Percentiles rank a stretch among this genome's conserved stretches.
Conservation (phyloP, 2,797 vertebrate species). For the Pachyuromys duprasi region DNA sequence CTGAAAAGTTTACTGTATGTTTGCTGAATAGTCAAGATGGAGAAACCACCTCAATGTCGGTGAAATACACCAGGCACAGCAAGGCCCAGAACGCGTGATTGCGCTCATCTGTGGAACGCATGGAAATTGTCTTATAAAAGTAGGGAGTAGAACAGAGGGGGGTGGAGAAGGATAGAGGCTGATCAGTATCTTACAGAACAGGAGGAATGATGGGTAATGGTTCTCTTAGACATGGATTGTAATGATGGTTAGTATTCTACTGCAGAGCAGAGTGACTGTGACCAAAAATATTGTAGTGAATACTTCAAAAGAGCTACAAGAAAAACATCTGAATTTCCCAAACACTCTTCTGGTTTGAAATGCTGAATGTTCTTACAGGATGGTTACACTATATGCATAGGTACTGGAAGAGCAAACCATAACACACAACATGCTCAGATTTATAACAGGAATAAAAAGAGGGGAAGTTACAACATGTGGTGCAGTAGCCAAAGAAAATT, state of each 20-base stretch:
- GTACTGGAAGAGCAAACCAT: not conserved
- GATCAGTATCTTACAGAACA: no score
- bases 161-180: no score
- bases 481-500: not conserved
- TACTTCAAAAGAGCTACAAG: not conserved
- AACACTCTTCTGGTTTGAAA: not conserved
- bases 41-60: not conserved
- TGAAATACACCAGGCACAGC: not conserved
- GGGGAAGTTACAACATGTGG: conserved; percentile 2
- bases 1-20: not conserved
- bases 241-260: not conserved
- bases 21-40: no score
- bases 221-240: not conserved
- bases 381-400: not conserved
- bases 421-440: not conserved
- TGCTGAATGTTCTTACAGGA: not conserved
- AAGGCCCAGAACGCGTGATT: not conserved
- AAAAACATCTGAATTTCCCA: not conserved
- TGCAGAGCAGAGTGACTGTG: not conserved
- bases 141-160: not conserved
- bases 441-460: not conserved
- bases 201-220: not conserved
- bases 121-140: not conserved
- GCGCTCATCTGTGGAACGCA: not conserved
- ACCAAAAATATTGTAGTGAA: not conserved